A percentile compares a stretch with the other conserved stretches of the same genome.
phyloP scores from a whole-genome alignment of 1,140 invertebrate genomes.

The Lepidurus apus region DNA sequence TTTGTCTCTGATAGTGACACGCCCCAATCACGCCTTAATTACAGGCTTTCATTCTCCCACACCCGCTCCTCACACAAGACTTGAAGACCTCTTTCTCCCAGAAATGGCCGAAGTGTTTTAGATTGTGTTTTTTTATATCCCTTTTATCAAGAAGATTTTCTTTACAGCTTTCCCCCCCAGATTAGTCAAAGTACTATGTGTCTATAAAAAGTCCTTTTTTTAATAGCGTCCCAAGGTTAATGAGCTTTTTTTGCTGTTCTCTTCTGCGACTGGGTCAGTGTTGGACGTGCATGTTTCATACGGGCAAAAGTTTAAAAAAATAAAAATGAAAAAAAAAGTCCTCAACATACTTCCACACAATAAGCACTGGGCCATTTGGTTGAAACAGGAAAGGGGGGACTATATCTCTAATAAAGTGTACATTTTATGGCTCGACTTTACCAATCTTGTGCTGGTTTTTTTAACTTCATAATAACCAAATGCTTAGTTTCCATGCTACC shows the following conservation, averaged over 20 bases:
- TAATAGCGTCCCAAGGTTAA: not conserved
- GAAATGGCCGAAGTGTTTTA: not conserved
- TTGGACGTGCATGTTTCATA: not conserved
- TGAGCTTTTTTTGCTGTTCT: not conserved
- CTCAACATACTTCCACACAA: not conserved
- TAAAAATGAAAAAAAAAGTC: not conserved
- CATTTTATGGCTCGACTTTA: not conserved
- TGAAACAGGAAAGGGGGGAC: not conserved
- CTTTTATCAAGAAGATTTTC: not conserved
- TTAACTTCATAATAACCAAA: not conserved
- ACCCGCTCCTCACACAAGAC: not conserved
- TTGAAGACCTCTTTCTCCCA: not conserved
- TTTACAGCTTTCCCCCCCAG: not conserved
- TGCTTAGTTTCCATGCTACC: not conserved
- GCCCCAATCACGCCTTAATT: slow-evolving; percentile 21
- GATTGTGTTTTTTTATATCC: not conserved
- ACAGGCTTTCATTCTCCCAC: slow-evolving; percentile 21
- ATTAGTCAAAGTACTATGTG: not conserved
- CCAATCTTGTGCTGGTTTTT: not conserved
- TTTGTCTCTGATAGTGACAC: slow-evolving; percentile 21
- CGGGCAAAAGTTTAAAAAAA: not conserved
- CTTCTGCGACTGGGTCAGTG: not conserved
- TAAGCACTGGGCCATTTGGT: not conserved
- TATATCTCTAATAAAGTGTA: not conserved
- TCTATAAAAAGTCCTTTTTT: not conserved